phyloP scores from a whole-genome alignment of 2,888 invertebrate genomes.

The Crocallis elinguaria region DNA sequence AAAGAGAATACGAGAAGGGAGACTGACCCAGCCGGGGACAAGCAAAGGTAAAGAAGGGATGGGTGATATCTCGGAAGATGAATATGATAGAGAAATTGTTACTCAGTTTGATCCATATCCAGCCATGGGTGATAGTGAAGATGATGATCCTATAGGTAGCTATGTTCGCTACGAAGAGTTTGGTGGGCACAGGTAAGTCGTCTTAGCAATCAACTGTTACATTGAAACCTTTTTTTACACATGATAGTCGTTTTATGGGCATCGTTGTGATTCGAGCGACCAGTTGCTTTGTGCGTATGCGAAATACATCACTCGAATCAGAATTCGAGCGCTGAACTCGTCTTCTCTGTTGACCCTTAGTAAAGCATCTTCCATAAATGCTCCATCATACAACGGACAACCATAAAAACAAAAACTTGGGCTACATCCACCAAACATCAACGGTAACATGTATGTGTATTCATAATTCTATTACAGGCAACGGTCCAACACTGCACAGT shows the following conservation, averaged over 20 bases:
- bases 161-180: conserved; percentile 91
- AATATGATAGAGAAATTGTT: conserved; percentile 70
- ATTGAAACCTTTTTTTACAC: too few relatives aligned
- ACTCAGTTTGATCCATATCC: conserved; percentile 88
- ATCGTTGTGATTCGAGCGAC: too few relatives aligned
- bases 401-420: too few relatives aligned
- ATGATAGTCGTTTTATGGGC: too few relatives aligned
- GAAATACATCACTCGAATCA: too few relatives aligned
- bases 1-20: conserved; percentile 62
- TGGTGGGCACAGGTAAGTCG: conserved; percentile 78
- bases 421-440: too few relatives aligned
- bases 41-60: conserved; percentile 66
- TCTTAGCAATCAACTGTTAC: not conserved
- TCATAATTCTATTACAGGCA: conserved; percentile 61
- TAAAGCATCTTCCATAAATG: too few relatives aligned
- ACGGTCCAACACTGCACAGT: conserved; percentile 94
- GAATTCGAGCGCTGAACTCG: too few relatives aligned
- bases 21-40: conserved; percentile 62
- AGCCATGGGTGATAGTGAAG: conserved; percentile 91
- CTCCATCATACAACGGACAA: too few relatives aligned
- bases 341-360: too few relatives aligned
- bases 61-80: conserved; percentile 67
- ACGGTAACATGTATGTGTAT: not conserved
- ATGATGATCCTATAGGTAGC: conserved; percentile 88
- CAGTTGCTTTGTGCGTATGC: too few relatives aligned